Evolutionary conservation across 1,140 invertebrate species (phyloP).

Genomic region (Papilio polytes): DNA sequence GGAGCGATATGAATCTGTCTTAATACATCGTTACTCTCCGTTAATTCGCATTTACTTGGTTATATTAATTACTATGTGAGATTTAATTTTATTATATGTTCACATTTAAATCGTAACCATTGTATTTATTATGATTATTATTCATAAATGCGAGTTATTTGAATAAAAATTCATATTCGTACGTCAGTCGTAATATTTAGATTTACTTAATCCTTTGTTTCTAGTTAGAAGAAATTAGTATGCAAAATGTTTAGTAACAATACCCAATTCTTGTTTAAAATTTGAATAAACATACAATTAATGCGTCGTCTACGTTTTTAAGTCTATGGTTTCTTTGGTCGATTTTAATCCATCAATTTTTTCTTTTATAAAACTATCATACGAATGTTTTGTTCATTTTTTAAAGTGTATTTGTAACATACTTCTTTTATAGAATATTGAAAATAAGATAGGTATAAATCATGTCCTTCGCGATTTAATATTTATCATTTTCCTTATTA

Average conservation of each 20-base stretch:
- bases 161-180: background rate
- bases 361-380: background rate
- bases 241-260: conserved; percentile 8
- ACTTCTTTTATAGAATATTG: background rate
- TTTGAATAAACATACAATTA: background rate
- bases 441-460: background rate
- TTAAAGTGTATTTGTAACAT: background rate
- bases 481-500: background rate
- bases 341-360: background rate
- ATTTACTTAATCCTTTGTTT: conserved; percentile 10
- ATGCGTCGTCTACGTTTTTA: background rate
- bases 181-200: background rate
- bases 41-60: conserved; percentile 18
- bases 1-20: conserved; percentile 45
- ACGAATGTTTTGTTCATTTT: no score
- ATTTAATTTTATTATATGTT: conserved; percentile 8
- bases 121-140: conserved; percentile 13
- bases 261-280: background rate
- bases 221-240: conserved; percentile 15
- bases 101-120: conserved; percentile 27
- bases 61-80: conserved; percentile 20
- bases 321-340: background rate
- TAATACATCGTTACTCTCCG: conserved; percentile 16
- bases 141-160: conserved; percentile 16
- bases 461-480: background rate